Conservation (phyloP, 2,888 invertebrate genomes). For the Tuta absoluta region DNA sequence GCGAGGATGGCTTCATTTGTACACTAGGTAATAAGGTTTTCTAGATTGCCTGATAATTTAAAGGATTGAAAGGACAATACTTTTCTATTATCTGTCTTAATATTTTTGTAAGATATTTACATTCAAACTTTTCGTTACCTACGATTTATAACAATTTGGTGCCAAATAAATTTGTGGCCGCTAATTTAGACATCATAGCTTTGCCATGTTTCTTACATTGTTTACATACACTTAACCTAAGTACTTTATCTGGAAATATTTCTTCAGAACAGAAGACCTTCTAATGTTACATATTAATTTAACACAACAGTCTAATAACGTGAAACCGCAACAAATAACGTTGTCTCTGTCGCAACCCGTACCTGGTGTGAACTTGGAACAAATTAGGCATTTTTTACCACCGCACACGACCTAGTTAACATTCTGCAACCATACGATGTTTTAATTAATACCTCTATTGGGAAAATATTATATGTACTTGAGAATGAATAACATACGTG, state of each 20-base stretch:
- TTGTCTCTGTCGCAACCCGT: constrained; percentile 7
- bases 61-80: no score
- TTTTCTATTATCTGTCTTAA: no score
- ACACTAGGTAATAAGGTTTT: neutral
- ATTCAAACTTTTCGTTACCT: no score
- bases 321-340: constrained; percentile 17
- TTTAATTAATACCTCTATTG: neutral
- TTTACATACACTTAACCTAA: no score
- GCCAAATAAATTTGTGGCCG: no score
- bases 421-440: constrained; percentile 38
- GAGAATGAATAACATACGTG: no score
- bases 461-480: no score
- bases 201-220: no score
- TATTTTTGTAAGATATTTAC: no score
- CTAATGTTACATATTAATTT: neutral
- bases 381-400: neutral
- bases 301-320: constrained; percentile 7
- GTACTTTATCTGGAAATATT: neutral
- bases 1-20: neutral
- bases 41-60: no score
- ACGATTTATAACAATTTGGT: no score
- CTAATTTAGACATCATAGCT: no score
- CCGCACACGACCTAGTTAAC: constrained; percentile 12
- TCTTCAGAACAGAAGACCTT: neutral
- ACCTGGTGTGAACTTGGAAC: constrained; percentile 12